A percentile compares a stretch with the other conserved stretches of the same genome.
Evolutionary conservation across 2,113 vertebrate species (phyloP).

Genomic region (Melanostigma gelatinosum): DNA sequence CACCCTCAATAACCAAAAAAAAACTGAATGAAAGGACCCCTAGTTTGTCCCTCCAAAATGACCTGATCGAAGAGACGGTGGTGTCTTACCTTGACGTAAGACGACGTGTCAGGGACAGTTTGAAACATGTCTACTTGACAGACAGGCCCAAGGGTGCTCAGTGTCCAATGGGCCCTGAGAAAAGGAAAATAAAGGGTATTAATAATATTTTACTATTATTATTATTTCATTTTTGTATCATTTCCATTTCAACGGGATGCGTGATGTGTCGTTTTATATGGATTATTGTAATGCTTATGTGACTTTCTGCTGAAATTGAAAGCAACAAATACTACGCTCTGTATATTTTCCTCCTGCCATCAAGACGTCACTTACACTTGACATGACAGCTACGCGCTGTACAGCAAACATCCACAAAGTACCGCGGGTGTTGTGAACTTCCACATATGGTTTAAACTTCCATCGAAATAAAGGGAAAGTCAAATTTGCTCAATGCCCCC

Average conservation of each 20-base stretch:
- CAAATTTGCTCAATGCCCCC: conserved; percentile 44
- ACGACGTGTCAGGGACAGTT: conserved; percentile 96
- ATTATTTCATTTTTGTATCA: background rate
- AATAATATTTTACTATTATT: background rate
- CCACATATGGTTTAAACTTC: conserved; percentile 55
- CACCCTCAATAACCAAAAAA: background rate
- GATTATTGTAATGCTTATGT: background rate
- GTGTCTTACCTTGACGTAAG: conserved; percentile 99
- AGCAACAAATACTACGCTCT: background rate
- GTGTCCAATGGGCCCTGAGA: conserved; percentile 73
- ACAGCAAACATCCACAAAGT: conserved; percentile 16
- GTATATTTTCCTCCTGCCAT: background rate
- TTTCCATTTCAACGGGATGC: background rate
- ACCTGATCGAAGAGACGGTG: conserved; percentile 88
- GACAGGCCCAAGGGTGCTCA: conserved; percentile 73
- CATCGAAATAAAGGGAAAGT: conserved; percentile 61
- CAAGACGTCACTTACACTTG: background rate
- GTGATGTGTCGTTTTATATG: background rate
- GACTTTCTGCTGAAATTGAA: background rate
- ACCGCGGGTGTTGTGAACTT: conserved; percentile 19
- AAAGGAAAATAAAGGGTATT: background rate
- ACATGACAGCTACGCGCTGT: background rate
- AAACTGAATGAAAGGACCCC: conserved; percentile 27
- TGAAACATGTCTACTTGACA: conserved; percentile 92
- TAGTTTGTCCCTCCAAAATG: conserved; percentile 74